Conservation (phyloP, 2,888 invertebrate genomes). For the Heliconius ethilla region DNA sequence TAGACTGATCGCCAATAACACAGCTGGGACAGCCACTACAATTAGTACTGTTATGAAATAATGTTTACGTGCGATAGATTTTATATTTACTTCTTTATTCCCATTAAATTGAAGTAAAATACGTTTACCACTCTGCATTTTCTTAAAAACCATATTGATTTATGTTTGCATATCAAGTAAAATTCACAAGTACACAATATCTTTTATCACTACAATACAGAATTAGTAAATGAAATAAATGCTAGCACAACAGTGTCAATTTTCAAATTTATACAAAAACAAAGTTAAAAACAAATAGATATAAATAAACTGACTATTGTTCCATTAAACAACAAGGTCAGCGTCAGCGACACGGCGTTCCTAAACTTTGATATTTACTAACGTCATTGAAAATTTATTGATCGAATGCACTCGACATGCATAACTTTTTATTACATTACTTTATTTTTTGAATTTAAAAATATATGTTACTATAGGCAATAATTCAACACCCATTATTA, state of each 20-base stretch:
- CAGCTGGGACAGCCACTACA: background rate
- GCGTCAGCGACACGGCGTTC: background rate
- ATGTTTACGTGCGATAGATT: constrained; percentile 3
- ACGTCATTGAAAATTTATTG: constrained; percentile 4
- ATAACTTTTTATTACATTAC: background rate
- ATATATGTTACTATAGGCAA: background rate
- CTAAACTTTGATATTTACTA: constrained; percentile 10
- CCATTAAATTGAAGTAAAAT: background rate
- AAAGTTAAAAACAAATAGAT: constrained; percentile 9
- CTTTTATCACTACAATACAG: background rate
- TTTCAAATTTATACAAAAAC: background rate
- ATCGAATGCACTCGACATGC: background rate
- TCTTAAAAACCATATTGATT: constrained; percentile 33
- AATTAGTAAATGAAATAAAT: background rate
- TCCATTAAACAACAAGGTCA: constrained; percentile 20
- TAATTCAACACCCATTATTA: background rate
- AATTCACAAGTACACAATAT: background rate
- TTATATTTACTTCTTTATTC: background rate
- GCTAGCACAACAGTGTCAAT: background rate
- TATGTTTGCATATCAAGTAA: background rate
- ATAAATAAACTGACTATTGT: background rate
- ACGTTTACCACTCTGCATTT: constrained; percentile 21
- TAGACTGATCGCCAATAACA: background rate
- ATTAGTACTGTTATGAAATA: constrained; percentile 8
- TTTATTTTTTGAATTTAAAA: background rate